Base-by-base conservation (phyloP, 1,140 invertebrate genomes). In the Lepidurus packardi region DNA sequence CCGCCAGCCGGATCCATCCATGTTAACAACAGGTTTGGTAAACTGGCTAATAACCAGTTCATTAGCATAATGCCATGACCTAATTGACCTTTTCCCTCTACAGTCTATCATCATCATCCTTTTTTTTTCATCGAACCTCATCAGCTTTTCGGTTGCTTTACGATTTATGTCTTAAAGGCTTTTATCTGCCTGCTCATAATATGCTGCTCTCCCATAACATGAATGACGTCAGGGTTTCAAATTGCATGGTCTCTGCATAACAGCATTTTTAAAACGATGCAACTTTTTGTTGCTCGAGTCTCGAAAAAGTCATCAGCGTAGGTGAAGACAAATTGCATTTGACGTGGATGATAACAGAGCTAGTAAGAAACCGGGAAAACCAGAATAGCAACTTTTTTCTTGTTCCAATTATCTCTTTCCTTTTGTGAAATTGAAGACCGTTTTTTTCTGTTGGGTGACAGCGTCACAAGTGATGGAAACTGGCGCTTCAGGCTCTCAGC, bases 31-130 rank as follows among this genome's bases (percentile, higher is more conserved):
- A 65, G 53, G 53, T 65, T 65, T 65, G 53, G 16, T 65, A n/a
- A 65, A 65, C 53, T 65, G 21, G 13, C 53, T 65, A 65, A 65
- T 65, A 65, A 65, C 16, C 53, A 65, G 53, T 65, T 65, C 53
- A 65, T 65, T 65, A 65, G 53, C 53, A 65, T 65, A 65, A 65
- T 65, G 53, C 53, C 53, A 21, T 65, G 53, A 65, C 53, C 53
- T 65, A n/a, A 65, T 65, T 65, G 53, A 65, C 53, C 53, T 65
- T 65, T 65, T 65, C n/a, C 21, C 53, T 65, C 6, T 65, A 65
- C 53, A 2, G 53, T 65, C 53, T n/a, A 65, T 65, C 16, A 65
- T 65, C 13, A 65, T 16, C 9, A n/a, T 16, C 53, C 53, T 47
- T 65, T 7, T 65, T n/a, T 21, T 21, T 65, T 65, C 9, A 21